Conservation (phyloP, 2,113 vertebrate species). For the Epinephelus fuscoguttatus region DNA sequence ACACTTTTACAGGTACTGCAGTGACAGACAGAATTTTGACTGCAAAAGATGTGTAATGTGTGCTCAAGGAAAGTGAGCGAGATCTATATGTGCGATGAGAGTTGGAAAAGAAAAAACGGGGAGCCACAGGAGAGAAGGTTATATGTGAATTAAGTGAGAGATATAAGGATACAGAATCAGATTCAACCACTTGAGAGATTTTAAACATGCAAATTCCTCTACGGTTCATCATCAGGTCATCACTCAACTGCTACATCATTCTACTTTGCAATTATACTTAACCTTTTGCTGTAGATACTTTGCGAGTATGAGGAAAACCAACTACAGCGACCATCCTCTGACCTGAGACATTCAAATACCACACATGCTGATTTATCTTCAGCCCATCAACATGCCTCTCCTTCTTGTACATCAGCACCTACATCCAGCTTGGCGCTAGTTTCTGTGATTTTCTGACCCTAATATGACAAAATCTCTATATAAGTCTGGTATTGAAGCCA, state of each 20-base stretch:
- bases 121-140: neutral
- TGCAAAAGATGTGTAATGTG: neutral
- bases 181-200: neutral
- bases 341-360: neutral
- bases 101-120: neutral
- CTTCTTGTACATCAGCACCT: neutral
- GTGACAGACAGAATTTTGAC: neutral
- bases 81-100: neutral
- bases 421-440: neutral
- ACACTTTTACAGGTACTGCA: neutral
- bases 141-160: neutral
- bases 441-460: slow-evolving; percentile 43
- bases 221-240: neutral
- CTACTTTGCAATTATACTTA: neutral
- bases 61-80: neutral
- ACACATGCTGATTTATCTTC: neutral
- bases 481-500: slow-evolving; percentile 38
- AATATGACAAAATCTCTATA: slow-evolving; percentile 43
- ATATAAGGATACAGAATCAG: neutral
- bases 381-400: neutral
- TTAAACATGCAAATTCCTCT: neutral
- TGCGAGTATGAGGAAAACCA: neutral
- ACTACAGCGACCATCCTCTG: neutral
- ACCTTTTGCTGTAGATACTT: neutral
- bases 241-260: neutral